Percentiles rank a stretch among this genome's conserved stretches.
phyloP scores from a whole-genome alignment of 1,140 invertebrate species.

The Trichomalopsis sarcophagae region DNA sequence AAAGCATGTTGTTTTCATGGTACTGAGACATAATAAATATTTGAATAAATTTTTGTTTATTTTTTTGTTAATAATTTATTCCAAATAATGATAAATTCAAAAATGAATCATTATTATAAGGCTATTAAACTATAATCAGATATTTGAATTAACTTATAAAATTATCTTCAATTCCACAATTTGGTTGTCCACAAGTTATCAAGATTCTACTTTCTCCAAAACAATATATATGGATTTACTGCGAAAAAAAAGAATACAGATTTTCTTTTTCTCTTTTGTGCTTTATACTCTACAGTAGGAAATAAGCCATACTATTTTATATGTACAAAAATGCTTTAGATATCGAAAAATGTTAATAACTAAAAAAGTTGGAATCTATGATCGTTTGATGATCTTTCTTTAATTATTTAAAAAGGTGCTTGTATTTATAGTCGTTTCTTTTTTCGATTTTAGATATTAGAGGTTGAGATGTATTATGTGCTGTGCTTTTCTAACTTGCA shows the following conservation, averaged over 20 bases:
- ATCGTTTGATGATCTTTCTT: neutral
- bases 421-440: constrained; percentile 27
- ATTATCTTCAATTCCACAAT: neutral
- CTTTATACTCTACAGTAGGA: neutral
- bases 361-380: neutral
- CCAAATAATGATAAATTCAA: neutral
- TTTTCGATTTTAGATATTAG: neutral
- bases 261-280: constrained; percentile 11
- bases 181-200: neutral
- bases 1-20: neutral
- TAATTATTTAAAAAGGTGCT: constrained; percentile 18
- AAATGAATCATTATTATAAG: neutral
- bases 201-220: neutral
- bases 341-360: constrained; percentile 13
- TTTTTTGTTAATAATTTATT: neutral
- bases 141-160: too few species aligned
- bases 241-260: neutral
- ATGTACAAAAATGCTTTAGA: neutral
- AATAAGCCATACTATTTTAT: neutral
- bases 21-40: neutral
- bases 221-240: constrained; percentile 10
- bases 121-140: neutral
- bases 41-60: neutral
- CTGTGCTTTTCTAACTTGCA: constrained; percentile 16
- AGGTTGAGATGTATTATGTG: constrained; percentile 1